Conservation (phyloP, 2,797 vertebrate genomes). For the Myotis pilosus region DNA sequence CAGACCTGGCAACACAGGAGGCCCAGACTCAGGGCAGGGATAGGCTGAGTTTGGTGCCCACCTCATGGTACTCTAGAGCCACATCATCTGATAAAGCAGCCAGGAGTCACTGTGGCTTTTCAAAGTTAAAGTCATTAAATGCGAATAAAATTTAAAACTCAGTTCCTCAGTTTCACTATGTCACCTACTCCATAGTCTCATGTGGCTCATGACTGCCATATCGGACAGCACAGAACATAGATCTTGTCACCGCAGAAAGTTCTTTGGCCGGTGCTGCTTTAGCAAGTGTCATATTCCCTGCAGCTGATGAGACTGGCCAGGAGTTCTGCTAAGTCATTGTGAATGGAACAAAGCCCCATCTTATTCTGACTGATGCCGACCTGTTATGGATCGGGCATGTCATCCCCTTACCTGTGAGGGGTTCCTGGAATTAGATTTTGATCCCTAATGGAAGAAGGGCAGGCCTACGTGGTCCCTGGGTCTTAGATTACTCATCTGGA, state of each 20-base stretch:
- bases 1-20: not conserved
- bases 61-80: not conserved
- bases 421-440: not conserved
- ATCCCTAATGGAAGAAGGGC: not conserved
- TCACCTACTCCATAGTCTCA: too few relatives aligned
- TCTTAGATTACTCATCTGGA: not conserved
- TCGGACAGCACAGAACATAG: not conserved
- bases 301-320: not conserved
- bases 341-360: not conserved
- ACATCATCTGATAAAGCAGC: not conserved
- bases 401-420: not conserved
- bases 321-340: not conserved
- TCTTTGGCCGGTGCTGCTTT: not conserved
- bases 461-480: not conserved
- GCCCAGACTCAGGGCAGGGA: not conserved
- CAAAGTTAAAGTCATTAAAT: not conserved
- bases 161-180: not conserved
- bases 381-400: not conserved
- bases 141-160: not conserved
- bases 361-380: not conserved
- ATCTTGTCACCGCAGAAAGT: not conserved
- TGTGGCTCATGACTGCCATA: rapidly evolving
- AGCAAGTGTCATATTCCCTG: not conserved
- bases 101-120: not conserved
- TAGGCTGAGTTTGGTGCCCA: not conserved